These are phyloP conservation scores for Halichondria panicea DNA, from an alignment of 37 sponge, comb jelly and placozoan species.

Conservation along the genomic window DNA sequence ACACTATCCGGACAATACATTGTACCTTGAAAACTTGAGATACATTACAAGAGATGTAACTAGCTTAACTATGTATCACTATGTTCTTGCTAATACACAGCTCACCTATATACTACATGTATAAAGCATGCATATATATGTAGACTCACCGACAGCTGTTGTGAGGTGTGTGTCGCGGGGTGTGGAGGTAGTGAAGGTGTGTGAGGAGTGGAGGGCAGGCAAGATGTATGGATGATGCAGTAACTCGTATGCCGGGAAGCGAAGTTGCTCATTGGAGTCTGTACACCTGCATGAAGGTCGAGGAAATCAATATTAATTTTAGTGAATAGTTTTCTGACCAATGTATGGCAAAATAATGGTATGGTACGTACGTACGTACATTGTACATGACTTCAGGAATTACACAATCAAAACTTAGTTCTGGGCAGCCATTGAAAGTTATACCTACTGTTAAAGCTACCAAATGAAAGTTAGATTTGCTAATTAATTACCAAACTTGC, in stretches of 20 bases:
- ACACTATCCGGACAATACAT: too few species aligned
- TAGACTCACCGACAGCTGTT: background rate
- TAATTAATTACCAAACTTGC: background rate
- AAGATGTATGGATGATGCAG: conserved; percentile 75
- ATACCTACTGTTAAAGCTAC: background rate
- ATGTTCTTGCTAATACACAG: too few species aligned
- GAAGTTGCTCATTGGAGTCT: conserved; percentile 44
- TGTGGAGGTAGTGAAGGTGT: conserved; percentile 3
- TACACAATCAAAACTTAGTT: background rate
- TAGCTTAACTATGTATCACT: too few species aligned
- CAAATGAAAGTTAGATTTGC: background rate
- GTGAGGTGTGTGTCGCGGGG: background rate
- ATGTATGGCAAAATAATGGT: too few species aligned
- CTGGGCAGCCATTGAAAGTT: too few species aligned
- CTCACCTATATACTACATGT: too few species aligned
- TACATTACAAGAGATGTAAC: too few species aligned
- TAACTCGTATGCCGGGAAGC: conserved; percentile 59
- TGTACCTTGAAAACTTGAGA: too few species aligned
- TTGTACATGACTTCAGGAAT: too few species aligned
- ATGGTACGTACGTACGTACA: too few species aligned
- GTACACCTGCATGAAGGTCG: conserved; percentile 40
- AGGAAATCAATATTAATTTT: background rate
- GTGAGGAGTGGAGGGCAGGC: conserved; percentile 33
- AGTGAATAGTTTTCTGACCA: too few species aligned
- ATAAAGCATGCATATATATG: too few species aligned